A percentile compares a stretch with the other conserved stretches of the same genome.
Conservation (phyloP, 2,113 vertebrate genomes). For the Globicephala melas region DNA sequence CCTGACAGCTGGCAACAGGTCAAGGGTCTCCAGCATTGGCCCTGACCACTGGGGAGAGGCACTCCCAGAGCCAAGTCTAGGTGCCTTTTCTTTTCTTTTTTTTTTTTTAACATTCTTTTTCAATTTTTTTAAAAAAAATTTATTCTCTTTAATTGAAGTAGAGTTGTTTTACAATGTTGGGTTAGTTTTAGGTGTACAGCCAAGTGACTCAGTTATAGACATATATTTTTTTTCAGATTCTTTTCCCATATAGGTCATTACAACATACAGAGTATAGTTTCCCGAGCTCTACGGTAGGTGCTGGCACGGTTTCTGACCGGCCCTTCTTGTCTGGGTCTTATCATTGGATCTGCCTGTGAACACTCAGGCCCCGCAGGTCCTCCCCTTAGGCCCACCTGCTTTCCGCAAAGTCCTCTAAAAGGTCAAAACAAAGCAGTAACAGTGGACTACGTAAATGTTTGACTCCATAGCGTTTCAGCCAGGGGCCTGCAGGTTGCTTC, state of each 20-base stretch:
- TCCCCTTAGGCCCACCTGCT: not conserved
- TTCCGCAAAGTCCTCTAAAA: not conserved
- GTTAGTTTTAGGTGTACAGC: too few species aligned
- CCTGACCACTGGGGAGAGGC: rapidly evolving
- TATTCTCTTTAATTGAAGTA: too few species aligned
- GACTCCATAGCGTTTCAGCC: not conserved
- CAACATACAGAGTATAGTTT: too few species aligned
- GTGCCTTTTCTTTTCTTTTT: too few species aligned
- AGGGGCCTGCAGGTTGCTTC: not conserved
- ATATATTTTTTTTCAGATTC: too few species aligned
- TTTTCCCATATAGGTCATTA: too few species aligned
- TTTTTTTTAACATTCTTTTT: too few species aligned
- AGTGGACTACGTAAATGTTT: not conserved
- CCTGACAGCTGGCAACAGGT: not conserved
- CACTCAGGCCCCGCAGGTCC: rapidly evolving
- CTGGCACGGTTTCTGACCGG: not conserved
- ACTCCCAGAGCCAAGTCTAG: not conserved
- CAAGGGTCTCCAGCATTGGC: not conserved
- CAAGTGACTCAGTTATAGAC: too few species aligned
- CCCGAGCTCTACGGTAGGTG: too few species aligned
- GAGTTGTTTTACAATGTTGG: too few species aligned
- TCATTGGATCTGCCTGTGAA: too few species aligned
- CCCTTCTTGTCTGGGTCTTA: not conserved
- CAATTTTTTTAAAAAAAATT: rapidly evolving
- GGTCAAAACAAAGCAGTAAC: not conserved